Evolutionary conservation across 2,888 invertebrate genomes (phyloP), one percentile per base, ranked within the genome.

Genomic region (Gymnosoma rotundatum): DNA sequence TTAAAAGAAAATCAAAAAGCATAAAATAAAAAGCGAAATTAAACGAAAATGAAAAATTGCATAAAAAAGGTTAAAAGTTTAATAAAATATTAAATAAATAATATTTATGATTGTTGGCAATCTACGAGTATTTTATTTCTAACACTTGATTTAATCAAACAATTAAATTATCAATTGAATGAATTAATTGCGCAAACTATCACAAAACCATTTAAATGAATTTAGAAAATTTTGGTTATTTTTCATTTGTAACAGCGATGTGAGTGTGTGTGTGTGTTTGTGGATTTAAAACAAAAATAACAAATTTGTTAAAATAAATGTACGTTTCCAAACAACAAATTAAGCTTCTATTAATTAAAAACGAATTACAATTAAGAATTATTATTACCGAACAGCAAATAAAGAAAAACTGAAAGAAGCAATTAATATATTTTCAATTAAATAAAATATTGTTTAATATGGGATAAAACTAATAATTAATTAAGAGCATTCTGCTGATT

Each of bases 121-220:
- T 42, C 10, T 42, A 42, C 38, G 38, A 38, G 1, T 38, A 10
- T 38, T 38, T 38, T 9, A 38, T 38, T 38, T 38, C 6, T 38
- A 38, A 38, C 1, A 38, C 7, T 42, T 42, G 6, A 2, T 12
- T 52, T 6, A 20, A 18, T 61, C 2, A 61, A 58, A 32, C 16
- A 38, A 38, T 50, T 78, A 83, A 42, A 52, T 69, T 69, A 78
- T 58, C 16, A 58, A 56, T 45, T 69, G 6, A 72, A 61, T 82
- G 9, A 72, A 61, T 82, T 63, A 74, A 74, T 69, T 66, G 60
- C 72, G 73, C 38, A 67, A 61, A 54, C 66, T 45, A 74, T 54
- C 5, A 60, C 75, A 75, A 75, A 42, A 45, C 25, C 52, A 83
- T 78, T 74, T 18, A 69, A 69, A 42, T 25, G 36, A 64, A 66